These are phyloP conservation scores for Carlito syrichta DNA, from an alignment of 2,113 vertebrate genomes.

Conservation along the genomic window DNA sequence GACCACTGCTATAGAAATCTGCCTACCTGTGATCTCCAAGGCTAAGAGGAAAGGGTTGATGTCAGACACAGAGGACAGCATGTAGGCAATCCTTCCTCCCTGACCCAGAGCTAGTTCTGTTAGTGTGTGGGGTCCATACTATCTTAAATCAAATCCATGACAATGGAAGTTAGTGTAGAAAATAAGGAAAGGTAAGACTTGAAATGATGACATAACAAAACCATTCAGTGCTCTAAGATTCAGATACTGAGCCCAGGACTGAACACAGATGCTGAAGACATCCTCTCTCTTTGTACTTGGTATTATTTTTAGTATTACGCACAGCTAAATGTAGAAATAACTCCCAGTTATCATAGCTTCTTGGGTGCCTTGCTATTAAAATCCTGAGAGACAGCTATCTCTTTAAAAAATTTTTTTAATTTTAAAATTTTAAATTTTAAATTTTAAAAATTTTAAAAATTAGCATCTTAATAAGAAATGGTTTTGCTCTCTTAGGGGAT, in stretches of 20 bases:
- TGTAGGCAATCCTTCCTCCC: not conserved
- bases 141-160: not conserved
- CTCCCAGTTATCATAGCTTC: not conserved
- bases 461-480: not conserved
- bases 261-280: not conserved
- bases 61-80: not conserved
- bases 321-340: not conserved
- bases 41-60: not conserved
- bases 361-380: not conserved
- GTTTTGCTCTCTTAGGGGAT: conserved; percentile 76
- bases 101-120: not conserved
- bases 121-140: not conserved
- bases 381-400: not conserved
- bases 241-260: not conserved
- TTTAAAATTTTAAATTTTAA: no score
- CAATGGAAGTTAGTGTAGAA: not conserved
- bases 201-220: not conserved
- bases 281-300: not conserved
- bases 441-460: no score
- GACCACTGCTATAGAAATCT: not conserved
- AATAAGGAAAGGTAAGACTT: not conserved
- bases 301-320: not conserved
- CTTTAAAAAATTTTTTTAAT: no score
- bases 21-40: not conserved
- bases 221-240: not conserved